Percentiles rank a stretch among this genome's conserved stretches.
phyloP scores from a whole-genome alignment of 2,797 vertebrate genomes.

The Sylvilagus floridanus region DNA sequence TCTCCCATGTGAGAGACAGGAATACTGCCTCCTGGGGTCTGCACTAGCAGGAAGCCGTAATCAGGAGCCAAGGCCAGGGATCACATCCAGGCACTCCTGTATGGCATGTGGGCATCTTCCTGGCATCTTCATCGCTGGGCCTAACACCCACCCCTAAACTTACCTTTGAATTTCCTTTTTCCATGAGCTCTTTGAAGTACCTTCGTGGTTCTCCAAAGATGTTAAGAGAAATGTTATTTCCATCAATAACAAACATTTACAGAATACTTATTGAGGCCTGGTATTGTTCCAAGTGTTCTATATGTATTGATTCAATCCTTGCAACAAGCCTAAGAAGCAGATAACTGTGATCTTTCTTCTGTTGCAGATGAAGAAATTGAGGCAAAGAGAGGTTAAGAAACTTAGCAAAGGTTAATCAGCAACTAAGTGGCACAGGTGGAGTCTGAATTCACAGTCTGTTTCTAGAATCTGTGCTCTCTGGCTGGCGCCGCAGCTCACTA shows the following conservation, averaged over 20 bases:
- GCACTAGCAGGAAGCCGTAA: no score
- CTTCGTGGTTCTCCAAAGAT: not conserved
- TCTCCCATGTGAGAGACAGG: no score
- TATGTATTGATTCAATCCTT: not conserved
- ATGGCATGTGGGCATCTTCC: no score
- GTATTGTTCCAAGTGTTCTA: not conserved
- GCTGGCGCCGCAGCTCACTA: rapidly evolving
- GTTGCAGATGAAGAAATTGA: not conserved
- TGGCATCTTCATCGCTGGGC: no score
- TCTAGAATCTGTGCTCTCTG: not conserved
- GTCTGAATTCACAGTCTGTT: not conserved
- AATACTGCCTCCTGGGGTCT: no score
- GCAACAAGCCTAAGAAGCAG: not conserved
- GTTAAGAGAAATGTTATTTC: not conserved
- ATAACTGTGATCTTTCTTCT: not conserved
- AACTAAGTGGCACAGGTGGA: not conserved
- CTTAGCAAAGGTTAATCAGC: not conserved
- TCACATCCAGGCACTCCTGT: no score
- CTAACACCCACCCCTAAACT: no score
- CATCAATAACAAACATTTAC: not conserved
- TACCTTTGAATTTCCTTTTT: no score
- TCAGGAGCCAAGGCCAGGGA: no score
- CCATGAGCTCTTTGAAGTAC: no score
- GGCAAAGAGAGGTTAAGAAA: not conserved
- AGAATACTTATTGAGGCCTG: not conserved